A percentile compares a stretch with the other conserved stretches of the same genome.
Conservation (phyloP, 1,140 invertebrate species). For the Hyles vespertilio region DNA sequence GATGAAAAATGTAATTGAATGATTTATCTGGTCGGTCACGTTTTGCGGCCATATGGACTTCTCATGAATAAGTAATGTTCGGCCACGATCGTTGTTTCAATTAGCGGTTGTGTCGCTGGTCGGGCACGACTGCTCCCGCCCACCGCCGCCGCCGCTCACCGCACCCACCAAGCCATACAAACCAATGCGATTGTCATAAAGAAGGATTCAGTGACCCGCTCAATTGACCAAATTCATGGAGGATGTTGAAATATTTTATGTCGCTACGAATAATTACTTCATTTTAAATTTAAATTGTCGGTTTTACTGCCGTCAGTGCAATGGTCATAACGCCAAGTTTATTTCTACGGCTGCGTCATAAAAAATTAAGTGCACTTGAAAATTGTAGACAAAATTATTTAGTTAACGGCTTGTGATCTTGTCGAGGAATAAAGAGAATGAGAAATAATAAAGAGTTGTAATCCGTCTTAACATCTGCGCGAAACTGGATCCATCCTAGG, state of each 20-base stretch:
- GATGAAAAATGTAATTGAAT: conserved; percentile 71
- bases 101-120: conserved; percentile 69
- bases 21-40: conserved; percentile 70
- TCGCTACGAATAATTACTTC: no score
- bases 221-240: conserved; percentile 4
- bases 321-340: no score
- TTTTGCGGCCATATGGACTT: conserved; percentile 67
- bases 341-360: no score
- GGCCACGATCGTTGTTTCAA: conserved; percentile 70
- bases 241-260: no score
- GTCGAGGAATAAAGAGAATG: conserved; percentile 43
- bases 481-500: conserved; percentile 47
- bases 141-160: conserved; percentile 25
- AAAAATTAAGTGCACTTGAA: conserved; percentile 9
- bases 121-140: conserved; percentile 36
- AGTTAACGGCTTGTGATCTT: neutral
- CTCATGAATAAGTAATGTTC: conserved; percentile 74
- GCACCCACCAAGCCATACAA: conserved; percentile 29
- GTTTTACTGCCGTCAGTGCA: no score
- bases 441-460: conserved; percentile 65
- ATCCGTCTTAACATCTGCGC: conserved; percentile 45
- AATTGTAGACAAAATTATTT: no score
- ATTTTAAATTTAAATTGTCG: no score
- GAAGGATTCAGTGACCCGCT: conserved; percentile 28
- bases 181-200: conserved; percentile 33